Conservation (phyloP, 2,888 invertebrate species). For the Melinopterus prodromus region DNA sequence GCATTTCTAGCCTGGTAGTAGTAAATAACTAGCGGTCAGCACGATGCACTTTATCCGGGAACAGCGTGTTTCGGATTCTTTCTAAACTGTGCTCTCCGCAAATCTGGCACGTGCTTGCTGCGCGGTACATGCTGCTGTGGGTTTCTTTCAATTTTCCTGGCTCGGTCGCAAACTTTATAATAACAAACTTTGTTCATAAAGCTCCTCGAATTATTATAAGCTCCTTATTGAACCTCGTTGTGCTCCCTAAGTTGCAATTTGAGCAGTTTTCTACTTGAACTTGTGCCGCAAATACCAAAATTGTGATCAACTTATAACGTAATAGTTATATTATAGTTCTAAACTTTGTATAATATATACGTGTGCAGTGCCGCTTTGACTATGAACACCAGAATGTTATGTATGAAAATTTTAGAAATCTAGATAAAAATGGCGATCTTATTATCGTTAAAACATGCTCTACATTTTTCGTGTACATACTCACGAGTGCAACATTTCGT, state of each 20-base stretch:
- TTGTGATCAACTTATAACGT: not conserved
- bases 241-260: not conserved
- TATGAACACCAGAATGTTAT: too few relatives aligned
- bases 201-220: not conserved
- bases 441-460: too few relatives aligned
- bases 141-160: not conserved
- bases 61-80: not conserved
- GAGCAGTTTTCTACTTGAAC: not conserved
- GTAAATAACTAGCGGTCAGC: not conserved
- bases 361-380: too few relatives aligned
- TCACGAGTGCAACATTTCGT: too few relatives aligned
- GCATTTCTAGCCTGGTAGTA: not conserved
- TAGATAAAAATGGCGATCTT: too few relatives aligned
- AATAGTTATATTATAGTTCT: too few relatives aligned
- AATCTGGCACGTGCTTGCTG: not conserved
- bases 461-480: too few relatives aligned
- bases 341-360: too few relatives aligned
- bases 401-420: too few relatives aligned
- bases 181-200: not conserved
- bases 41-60: not conserved
- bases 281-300: not conserved
- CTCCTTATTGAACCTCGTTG: not conserved
- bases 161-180: not conserved
- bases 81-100: not conserved
- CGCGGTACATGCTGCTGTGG: not conserved